These are phyloP conservation scores for Microcaecilia unicolor DNA, from an alignment of 2,797 vertebrate species.

Conservation along the genomic window DNA sequence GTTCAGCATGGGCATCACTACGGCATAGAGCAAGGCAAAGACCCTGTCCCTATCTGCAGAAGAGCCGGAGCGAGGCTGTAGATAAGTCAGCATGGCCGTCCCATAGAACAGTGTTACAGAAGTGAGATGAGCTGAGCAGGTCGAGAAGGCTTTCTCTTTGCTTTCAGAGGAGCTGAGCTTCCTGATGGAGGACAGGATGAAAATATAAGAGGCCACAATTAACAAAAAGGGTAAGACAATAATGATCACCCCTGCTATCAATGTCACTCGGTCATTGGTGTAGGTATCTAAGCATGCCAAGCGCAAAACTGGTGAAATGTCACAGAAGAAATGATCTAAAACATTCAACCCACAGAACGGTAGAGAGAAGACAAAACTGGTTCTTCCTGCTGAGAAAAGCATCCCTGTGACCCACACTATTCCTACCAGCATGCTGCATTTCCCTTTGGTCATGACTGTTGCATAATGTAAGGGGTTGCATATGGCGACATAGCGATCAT, in stretches of 20 bases:
- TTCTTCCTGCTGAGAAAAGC: constrained; percentile 11
- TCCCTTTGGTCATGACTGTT: neutral
- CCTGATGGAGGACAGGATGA: constrained; percentile 13
- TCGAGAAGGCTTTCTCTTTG: constrained; percentile 17
- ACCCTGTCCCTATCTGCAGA: constrained; percentile 13
- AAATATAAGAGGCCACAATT: constrained; percentile 11
- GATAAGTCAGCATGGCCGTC: constrained; percentile 11
- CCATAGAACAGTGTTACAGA: constrained; percentile 19
- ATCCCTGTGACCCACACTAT: constrained; percentile 9
- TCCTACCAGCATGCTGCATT: constrained; percentile 1
- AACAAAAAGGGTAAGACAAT: too few relatives aligned
- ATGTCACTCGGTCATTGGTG: neutral
- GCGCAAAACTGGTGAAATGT: constrained; percentile 25
- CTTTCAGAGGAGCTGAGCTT: constrained; percentile 2
- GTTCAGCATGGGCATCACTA: constrained; percentile 25
- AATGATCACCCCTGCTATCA: too few relatives aligned
- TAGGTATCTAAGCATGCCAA: constrained; percentile 22
- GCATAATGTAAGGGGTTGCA: constrained; percentile 14
- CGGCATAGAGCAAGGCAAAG: constrained; percentile 15
- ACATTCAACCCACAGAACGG: constrained; percentile 22
- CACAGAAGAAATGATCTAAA: constrained; percentile 31
- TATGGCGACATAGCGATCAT: constrained; percentile 24
- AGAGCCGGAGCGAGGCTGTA: constrained; percentile 17
- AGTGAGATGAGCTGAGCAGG: constrained; percentile 23
- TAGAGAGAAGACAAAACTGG: constrained; percentile 6